Evolutionary conservation across 2,888 invertebrate genomes (phyloP).

Genomic region (Corythucha ciliata): DNA sequence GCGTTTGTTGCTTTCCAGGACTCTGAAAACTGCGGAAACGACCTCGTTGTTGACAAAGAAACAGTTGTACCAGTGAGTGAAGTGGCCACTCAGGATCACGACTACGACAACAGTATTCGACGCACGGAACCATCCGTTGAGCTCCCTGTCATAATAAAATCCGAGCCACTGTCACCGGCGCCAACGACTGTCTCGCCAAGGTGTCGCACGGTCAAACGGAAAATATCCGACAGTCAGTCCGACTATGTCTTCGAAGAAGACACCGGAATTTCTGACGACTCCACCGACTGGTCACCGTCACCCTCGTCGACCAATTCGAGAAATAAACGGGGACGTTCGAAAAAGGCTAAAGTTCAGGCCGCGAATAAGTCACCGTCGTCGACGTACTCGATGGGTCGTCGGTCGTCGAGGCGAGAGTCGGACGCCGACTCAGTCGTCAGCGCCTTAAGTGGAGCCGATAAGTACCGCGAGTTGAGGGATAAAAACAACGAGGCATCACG

Average conservation of each 20-base stretch:
- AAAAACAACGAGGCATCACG: constrained; percentile 73
- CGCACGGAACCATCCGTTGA: neutral
- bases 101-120: constrained; percentile 15
- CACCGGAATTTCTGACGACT: constrained; percentile 18
- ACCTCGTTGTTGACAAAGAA: neutral
- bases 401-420: constrained; percentile 16
- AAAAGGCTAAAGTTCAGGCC: no score
- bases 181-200: neutral
- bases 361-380: no score
- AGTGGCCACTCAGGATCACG: constrained; percentile 11
- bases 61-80: neutral
- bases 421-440: constrained; percentile 26
- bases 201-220: constrained; percentile 13
- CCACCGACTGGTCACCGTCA: constrained; percentile 14
- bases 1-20: neutral
- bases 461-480: constrained; percentile 59
- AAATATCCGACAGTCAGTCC: constrained; percentile 14
- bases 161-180: constrained; percentile 14
- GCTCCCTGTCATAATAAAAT: constrained; percentile 7
- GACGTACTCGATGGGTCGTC: no score
- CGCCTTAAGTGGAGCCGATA: constrained; percentile 35
- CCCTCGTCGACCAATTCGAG: constrained; percentile 4
- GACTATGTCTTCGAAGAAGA: constrained; percentile 23
- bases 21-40: neutral
- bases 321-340: neutral